Base-by-base conservation (phyloP, 2,113 vertebrate genomes). In the Esox niger region DNA sequence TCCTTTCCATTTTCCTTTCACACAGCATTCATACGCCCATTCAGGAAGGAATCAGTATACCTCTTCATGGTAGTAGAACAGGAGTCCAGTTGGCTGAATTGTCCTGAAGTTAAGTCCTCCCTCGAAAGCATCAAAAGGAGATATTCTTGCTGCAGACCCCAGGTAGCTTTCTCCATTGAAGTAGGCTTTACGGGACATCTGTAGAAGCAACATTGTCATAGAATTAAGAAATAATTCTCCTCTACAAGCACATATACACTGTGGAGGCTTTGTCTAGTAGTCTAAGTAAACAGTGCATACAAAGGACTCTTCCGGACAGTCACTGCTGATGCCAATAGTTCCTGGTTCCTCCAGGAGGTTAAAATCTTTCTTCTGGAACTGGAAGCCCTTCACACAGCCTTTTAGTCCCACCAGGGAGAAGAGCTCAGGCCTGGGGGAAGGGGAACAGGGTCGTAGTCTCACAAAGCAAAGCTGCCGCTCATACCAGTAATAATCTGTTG, bases 321-420 rank as follows among this genome's bases (percentile, higher is more conserved):
- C 97, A 6, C 94, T 97, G 82, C 96, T 97, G 85, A 99, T 93
- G 76, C 96, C 97, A 2, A 99, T 87, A 23, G 96, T 98, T 70
- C 96, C 97, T 15, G 90, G 92, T 79, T 98, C 94, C 84, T 99
- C 96, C 73, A 99, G 69, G 64, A 99, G 87, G 81, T 98, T 99
- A 84, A 98, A 98, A 82, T 98, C 95, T 81, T 96, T 98, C 81
- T 97, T 99, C 86, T 98, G 97, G 88, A 97, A 99, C 86, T 98
- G 95, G 87, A 99, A 99, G 29, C 96, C 95, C 80, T 96, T 98
- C 78, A 98, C 94, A 26, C 97, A 99, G 49, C 97, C 96, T 81
- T 89, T 96, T 81, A 96, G 93, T 33, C 92, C 90, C 0, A 90
- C 77, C 57, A 83, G 89, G 70, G 92, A 84, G 27, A 90, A 88